phyloP scores from a whole-genome alignment of 2,888 invertebrate species.

The Ophion costatus region DNA sequence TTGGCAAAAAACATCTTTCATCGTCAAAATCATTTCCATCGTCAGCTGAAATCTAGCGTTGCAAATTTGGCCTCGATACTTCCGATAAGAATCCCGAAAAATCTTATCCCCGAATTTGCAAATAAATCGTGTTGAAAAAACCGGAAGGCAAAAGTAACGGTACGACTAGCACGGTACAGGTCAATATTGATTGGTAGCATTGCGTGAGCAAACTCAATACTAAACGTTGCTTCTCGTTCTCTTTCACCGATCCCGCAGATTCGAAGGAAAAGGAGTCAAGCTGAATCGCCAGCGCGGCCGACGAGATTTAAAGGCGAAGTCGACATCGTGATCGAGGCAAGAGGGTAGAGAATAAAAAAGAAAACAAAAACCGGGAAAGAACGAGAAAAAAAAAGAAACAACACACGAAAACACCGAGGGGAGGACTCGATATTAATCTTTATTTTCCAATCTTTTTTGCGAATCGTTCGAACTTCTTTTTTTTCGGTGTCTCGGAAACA shows the following conservation, averaged over 20 bases:
- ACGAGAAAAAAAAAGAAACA: conserved; percentile 41
- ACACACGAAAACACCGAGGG: conserved; percentile 53
- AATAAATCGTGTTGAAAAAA: neutral
- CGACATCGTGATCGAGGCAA: conserved; percentile 70
- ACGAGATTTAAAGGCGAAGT: conserved; percentile 67
- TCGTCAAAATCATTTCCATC: too few relatives aligned
- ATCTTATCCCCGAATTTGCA: too few relatives aligned
- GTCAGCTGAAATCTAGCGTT: too few relatives aligned
- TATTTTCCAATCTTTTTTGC: conserved; percentile 29
- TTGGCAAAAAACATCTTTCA: too few relatives aligned
- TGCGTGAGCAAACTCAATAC: too few relatives aligned
- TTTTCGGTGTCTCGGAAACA: conserved; percentile 26
- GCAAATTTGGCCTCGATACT: too few relatives aligned
- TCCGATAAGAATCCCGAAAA: too few relatives aligned
- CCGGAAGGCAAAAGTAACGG: neutral
- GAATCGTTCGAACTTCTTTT: conserved; percentile 15
- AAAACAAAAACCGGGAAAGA: neutral
- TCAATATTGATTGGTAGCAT: too few relatives aligned
- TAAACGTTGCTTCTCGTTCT: conserved; percentile 44
- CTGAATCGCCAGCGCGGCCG: conserved; percentile 84
- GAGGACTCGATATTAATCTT: conserved; percentile 54
- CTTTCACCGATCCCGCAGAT: conserved; percentile 84
- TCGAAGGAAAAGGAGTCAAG: conserved; percentile 89
- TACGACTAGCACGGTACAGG: too few relatives aligned
- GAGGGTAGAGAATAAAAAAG: conserved; percentile 64